These are phyloP conservation scores for Alexandromys fortis DNA, from an alignment of 2,113 vertebrate species.

Conservation along the genomic window DNA sequence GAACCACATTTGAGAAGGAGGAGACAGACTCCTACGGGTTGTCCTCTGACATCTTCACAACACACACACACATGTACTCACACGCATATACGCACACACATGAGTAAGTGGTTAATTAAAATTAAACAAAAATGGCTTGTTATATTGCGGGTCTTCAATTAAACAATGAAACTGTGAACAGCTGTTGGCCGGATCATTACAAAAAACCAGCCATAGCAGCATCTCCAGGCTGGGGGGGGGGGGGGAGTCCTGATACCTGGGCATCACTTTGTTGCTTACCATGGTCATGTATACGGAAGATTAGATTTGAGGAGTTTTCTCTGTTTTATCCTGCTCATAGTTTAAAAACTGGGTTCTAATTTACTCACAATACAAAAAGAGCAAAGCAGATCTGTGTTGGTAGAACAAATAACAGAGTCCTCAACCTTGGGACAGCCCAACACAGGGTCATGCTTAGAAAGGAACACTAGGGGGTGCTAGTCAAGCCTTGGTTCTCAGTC, in stretches of 20 bases:
- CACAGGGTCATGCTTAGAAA: neutral
- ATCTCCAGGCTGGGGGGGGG: neutral
- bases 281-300: neutral
- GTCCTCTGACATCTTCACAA: neutral
- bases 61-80: neutral
- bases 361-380: neutral
- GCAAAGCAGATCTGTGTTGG: neutral
- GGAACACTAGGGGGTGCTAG: neutral
- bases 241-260: fast-evolving
- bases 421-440: neutral
- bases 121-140: neutral
- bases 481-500: neutral
- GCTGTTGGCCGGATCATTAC: neutral
- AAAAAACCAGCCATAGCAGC: neutral
- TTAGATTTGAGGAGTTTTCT: constrained; percentile 1
- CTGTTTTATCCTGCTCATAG: constrained; percentile 5
- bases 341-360: constrained; percentile 1
- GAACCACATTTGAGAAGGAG: neutral
- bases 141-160: neutral
- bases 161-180: neutral
- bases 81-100: neutral
- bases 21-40: neutral
- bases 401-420: neutral
- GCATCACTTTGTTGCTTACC: neutral
- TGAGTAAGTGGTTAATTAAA: neutral